phyloP scores from a whole-genome alignment of 2,113 vertebrate species.

The Perca fluviatilis region DNA sequence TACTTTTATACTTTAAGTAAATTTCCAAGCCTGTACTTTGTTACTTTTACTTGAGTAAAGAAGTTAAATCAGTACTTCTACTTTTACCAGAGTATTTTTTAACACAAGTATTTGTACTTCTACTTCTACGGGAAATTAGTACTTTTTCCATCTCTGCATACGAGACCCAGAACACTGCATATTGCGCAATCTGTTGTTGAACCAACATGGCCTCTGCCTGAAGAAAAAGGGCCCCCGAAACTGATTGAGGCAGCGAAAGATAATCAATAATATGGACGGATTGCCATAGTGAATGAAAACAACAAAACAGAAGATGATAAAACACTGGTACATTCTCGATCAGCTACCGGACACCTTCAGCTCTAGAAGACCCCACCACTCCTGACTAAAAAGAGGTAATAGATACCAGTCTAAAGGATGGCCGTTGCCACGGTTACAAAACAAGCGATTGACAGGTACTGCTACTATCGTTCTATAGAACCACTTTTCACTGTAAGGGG shows the following conservation, averaged over 20 bases:
- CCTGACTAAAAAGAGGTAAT: conserved; percentile 13
- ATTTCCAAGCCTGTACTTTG: too few relatives aligned
- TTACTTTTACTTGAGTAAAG: too few relatives aligned
- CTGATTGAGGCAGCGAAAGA: conserved; percentile 24
- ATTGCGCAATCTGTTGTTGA: conserved; percentile 70
- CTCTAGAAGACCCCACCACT: conserved; percentile 22
- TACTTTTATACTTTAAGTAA: too few relatives aligned
- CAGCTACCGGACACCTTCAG: neutral
- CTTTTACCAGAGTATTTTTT: too few relatives aligned
- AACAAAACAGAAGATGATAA: conserved; percentile 46
- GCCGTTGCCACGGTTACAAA: conserved; percentile 71
- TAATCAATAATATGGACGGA: conserved; percentile 44
- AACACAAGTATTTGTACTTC: too few relatives aligned
- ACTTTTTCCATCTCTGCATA: neutral
- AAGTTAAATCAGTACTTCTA: too few relatives aligned
- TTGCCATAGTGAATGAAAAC: conserved; percentile 55
- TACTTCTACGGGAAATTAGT: too few relatives aligned
- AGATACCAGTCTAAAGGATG: conserved; percentile 31
- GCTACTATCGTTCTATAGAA: neutral
- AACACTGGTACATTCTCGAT: neutral
- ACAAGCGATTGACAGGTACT: conserved; percentile 39
- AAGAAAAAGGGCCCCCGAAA: conserved; percentile 46
- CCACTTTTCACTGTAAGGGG: neutral
- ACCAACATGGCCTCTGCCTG: conserved; percentile 56
- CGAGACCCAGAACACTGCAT: conserved; percentile 14